Conservation (phyloP, 2,113 vertebrate genomes). For the Gopherus evgoodei region DNA sequence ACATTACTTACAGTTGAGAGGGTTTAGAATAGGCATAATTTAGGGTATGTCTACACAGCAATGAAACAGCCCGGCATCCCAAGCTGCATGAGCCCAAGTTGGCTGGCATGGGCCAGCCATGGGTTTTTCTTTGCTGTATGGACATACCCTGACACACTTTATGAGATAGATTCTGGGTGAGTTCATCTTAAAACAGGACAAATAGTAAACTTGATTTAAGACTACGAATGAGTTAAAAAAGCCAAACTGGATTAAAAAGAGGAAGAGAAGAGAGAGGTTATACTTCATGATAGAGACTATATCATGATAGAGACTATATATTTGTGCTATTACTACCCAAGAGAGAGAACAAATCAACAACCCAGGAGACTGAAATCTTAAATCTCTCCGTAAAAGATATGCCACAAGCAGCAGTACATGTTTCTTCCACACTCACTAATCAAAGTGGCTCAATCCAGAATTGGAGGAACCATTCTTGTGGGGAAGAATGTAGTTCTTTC, state of each 20-base stretch:
- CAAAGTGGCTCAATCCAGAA: not conserved
- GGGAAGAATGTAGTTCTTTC: not conserved
- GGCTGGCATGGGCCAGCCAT: too few species aligned
- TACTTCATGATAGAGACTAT: not conserved
- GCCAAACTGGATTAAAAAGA: too few species aligned
- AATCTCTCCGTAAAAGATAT: not conserved
- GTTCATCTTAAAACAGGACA: not conserved
- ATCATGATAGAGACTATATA: too few species aligned
- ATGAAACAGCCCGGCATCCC: too few species aligned
- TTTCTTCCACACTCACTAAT: not conserved
- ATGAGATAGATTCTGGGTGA: not conserved
- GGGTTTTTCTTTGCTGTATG: too few species aligned
- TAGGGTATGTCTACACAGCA: not conserved
- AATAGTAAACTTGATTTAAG: not conserved
- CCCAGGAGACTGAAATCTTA: not conserved
- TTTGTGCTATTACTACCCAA: not conserved
- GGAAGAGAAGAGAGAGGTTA: not conserved
- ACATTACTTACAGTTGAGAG: not conserved
- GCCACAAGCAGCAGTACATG: not conserved
- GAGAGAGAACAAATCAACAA: not conserved
- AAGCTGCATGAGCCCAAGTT: too few species aligned
- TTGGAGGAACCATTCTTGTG: not conserved
- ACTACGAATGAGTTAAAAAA: not conserved
- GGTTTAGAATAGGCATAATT: not conserved
- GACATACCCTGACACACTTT: not conserved